Evolutionary conservation across 2,797 vertebrate genomes (phyloP).

Genomic region (Neosilurus hyrtlii): DNA sequence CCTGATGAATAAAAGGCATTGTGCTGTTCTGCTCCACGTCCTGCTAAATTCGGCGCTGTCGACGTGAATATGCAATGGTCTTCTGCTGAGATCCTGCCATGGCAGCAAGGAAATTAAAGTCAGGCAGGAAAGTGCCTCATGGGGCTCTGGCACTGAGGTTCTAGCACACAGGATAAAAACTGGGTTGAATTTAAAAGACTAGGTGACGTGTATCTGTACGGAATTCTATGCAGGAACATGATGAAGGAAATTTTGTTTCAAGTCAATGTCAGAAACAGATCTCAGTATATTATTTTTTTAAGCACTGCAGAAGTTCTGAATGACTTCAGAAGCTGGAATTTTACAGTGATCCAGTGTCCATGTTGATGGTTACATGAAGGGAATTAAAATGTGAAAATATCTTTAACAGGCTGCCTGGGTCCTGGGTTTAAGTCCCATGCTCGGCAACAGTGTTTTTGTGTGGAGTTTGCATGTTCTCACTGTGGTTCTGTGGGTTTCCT

Average conservation of each 20-base stretch:
- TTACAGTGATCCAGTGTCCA: background rate
- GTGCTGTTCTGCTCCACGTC: constrained; percentile 59
- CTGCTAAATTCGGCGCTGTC: constrained; percentile 53
- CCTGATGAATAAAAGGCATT: constrained; percentile 56
- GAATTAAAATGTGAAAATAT: background rate
- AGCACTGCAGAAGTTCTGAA: background rate
- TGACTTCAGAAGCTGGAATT: background rate
- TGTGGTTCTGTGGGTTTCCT: too few relatives aligned
- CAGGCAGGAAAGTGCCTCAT: constrained; percentile 30
- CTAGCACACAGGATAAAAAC: constrained; percentile 7
- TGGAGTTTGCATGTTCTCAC: too few relatives aligned
- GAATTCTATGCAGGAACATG: background rate
- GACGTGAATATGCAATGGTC: constrained; percentile 57
- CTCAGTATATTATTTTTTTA: background rate
- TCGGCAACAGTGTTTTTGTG: too few relatives aligned
- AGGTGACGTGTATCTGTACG: background rate
- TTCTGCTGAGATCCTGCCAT: constrained; percentile 22
- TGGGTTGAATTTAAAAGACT: constrained; percentile 3
- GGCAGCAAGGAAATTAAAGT: constrained; percentile 40
- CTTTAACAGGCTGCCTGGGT: too few relatives aligned
- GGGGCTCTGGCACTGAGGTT: constrained; percentile 16
- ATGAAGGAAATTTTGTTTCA: background rate
- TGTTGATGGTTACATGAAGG: background rate
- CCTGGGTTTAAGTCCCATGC: too few relatives aligned
- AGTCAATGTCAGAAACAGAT: background rate